Evolutionary conservation across 2,888 invertebrate species (phyloP).

Genomic region (Agrilus mali): DNA sequence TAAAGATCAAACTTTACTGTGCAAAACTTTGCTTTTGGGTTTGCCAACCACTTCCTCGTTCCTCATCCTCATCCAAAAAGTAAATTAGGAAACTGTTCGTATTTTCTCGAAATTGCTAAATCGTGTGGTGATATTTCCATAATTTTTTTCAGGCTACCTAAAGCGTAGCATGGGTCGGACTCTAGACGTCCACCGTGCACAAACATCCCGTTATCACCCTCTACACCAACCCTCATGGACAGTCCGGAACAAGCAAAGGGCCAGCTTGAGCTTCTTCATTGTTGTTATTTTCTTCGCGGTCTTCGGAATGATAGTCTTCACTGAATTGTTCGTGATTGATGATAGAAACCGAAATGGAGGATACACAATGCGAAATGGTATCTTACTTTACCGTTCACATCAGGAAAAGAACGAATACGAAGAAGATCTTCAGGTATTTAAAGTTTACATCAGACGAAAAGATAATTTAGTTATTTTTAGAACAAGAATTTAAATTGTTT

Average conservation of each 20-base stretch:
- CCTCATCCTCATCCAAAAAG: too few relatives aligned
- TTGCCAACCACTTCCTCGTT: too few relatives aligned
- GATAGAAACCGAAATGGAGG: conserved; percentile 44
- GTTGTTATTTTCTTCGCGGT: conserved; percentile 84
- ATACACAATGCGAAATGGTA: conserved; percentile 40
- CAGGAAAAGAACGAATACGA: conserved; percentile 53
- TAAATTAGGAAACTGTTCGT: too few relatives aligned
- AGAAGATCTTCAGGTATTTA: conserved; percentile 41
- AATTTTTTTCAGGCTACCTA: conserved; percentile 8
- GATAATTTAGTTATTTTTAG: not conserved
- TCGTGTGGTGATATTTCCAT: too few relatives aligned
- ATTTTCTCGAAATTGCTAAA: too few relatives aligned
- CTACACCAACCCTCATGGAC: conserved; percentile 5
- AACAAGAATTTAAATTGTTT: not conserved
- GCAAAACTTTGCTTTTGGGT: too few relatives aligned
- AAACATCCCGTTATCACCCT: too few relatives aligned
- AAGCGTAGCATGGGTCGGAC: conserved; percentile 8
- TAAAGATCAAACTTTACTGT: too few relatives aligned
- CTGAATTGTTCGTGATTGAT: conserved; percentile 66
- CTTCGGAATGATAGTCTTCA: conserved; percentile 76
- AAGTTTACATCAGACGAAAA: not conserved
- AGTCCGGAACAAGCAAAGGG: conserved; percentile 57
- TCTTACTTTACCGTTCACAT: conserved; percentile 38
- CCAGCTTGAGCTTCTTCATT: conserved; percentile 81
- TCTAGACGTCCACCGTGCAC: too few relatives aligned